phyloP scores from a whole-genome alignment of 2,113 vertebrate species.

The Illadopsis cleaveri region DNA sequence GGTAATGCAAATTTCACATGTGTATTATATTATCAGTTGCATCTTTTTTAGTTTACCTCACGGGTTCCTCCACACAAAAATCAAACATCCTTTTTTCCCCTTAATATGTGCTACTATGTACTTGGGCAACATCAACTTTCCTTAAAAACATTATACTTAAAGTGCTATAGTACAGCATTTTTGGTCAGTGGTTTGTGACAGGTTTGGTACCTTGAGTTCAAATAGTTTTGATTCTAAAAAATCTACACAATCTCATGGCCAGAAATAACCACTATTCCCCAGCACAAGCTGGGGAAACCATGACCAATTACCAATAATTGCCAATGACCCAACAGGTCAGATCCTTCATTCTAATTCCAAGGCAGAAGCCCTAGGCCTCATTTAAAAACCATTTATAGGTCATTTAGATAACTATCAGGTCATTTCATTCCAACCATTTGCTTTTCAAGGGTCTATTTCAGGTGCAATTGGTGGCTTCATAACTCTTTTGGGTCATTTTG shows the following conservation, averaged over 20 bases:
- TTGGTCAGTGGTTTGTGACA: not conserved
- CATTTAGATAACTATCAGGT: not conserved
- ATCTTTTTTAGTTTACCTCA: not conserved
- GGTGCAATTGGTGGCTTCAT: not conserved
- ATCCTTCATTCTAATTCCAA: not conserved
- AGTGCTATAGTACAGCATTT: not conserved
- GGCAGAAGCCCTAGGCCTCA: not conserved
- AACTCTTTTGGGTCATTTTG: not conserved
- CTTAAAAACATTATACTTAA: not conserved
- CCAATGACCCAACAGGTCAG: not conserved
- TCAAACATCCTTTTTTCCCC: not conserved
- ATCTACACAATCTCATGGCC: not conserved
- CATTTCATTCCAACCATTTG: not conserved
- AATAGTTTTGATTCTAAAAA: not conserved
- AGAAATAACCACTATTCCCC: not conserved
- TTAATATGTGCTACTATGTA: not conserved
- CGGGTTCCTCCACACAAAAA: not conserved
- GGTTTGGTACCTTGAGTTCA: not conserved
- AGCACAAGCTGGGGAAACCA: not conserved
- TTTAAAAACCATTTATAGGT: not conserved
- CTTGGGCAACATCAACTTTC: not conserved
- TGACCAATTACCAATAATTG: not conserved
- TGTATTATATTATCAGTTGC: not conserved
- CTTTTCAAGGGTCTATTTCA: not conserved
- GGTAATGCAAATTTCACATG: not conserved